Evolutionary conservation across 1,140 invertebrate genomes (phyloP).

Genomic region (Lethrus apterus): DNA sequence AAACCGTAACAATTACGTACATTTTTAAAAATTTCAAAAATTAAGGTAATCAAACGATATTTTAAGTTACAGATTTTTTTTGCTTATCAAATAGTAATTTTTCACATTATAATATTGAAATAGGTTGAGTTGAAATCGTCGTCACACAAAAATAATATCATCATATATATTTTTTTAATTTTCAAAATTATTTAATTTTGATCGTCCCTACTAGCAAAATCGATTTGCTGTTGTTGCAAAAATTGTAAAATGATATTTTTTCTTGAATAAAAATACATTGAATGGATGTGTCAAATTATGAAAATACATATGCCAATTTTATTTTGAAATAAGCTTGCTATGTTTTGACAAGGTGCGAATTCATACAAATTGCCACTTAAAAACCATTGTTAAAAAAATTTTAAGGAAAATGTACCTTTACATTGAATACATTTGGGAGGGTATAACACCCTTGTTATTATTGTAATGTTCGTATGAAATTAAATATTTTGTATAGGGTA

Average conservation of each 20-base stretch:
- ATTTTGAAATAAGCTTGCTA: not conserved
- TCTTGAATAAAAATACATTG: not conserved
- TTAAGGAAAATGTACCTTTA: conserved; percentile 7
- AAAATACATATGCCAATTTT: conserved; percentile 13
- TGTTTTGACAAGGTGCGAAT: conserved; percentile 15
- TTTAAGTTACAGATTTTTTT: too few relatives aligned
- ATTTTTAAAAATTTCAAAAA: too few relatives aligned
- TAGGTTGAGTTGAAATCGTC: not conserved
- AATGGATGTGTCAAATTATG: conserved; percentile 6
- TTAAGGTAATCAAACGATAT: too few relatives aligned
- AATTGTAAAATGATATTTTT: conserved; percentile 6
- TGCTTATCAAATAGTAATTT: too few relatives aligned
- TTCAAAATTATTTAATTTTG: not conserved
- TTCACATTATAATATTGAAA: not conserved
- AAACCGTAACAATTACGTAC: too few relatives aligned
- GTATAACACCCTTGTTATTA: too few relatives aligned
- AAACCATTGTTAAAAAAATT: conserved; percentile 4
- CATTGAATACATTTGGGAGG: not conserved
- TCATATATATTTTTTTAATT: not conserved
- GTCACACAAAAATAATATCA: not conserved
- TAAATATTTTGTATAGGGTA: not conserved
- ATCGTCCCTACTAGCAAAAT: not conserved
- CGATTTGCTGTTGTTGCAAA: not conserved
- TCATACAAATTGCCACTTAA: conserved; percentile 14
- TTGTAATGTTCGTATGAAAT: not conserved